Evolutionary conservation across 92 coral and sea anemone genomes (phyloP).

Genomic region (Epizoanthus illoricatus): DNA sequence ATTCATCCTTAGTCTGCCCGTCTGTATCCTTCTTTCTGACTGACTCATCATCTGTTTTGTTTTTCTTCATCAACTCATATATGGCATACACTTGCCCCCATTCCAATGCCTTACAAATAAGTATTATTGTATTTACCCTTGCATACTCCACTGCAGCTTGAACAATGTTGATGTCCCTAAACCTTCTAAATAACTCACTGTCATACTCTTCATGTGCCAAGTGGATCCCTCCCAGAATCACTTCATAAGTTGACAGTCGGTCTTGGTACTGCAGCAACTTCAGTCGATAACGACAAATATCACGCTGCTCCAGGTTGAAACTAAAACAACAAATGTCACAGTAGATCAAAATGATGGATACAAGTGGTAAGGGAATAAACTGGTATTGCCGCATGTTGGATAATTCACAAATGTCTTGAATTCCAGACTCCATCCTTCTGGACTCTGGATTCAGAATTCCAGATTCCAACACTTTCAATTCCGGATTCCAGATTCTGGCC

Average conservation of each 20-base stretch:
- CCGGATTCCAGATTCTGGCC: too few species aligned
- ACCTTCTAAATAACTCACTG: constrained; percentile 78
- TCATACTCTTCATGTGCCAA: constrained; percentile 89
- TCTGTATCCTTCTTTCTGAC: too few species aligned
- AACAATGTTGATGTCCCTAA: constrained; percentile 88
- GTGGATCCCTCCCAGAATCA: constrained; percentile 83
- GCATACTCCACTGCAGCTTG: constrained; percentile 94
- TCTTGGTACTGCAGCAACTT: constrained; percentile 89
- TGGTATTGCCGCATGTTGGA: neutral
- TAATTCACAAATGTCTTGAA: neutral
- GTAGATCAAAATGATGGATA: neutral
- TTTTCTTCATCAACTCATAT: too few species aligned
- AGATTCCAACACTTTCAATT: too few species aligned
- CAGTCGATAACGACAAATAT: constrained; percentile 93
- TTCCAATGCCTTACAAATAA: neutral
- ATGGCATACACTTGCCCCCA: too few species aligned
- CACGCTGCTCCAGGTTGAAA: constrained; percentile 92
- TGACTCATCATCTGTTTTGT: too few species aligned
- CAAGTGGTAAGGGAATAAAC: neutral
- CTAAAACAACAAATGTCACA: constrained; percentile 41
- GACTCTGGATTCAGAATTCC: too few species aligned
- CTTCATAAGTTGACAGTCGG: constrained; percentile 87
- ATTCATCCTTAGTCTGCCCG: too few species aligned
- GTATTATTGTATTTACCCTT: constrained; percentile 58
- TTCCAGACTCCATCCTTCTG: too few species aligned